Percentiles rank a stretch among this genome's conserved stretches.
phyloP scores from a whole-genome alignment of 2,888 invertebrate species.

The Eilema depressum region DNA sequence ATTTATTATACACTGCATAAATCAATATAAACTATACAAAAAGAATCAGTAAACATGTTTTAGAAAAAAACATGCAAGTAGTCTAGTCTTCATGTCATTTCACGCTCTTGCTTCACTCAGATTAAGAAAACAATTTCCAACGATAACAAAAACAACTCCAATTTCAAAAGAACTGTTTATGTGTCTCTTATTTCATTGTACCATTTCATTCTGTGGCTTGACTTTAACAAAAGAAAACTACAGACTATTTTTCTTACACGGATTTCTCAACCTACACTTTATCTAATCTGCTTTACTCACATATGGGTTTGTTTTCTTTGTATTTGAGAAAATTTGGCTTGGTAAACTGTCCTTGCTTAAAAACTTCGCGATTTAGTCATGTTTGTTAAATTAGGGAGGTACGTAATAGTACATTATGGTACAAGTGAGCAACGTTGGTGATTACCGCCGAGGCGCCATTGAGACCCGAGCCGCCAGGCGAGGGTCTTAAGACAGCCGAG shows the following conservation, averaged over 20 bases:
- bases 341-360: conserved; percentile 11
- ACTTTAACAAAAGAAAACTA: conserved; percentile 17
- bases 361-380: background rate
- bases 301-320: conserved; percentile 18
- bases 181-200: conserved; percentile 1
- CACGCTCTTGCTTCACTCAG: background rate
- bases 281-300: conserved; percentile 33
- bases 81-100: background rate
- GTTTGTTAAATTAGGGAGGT: background rate
- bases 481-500: no score
- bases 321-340: conserved; percentile 21
- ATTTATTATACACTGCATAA: conserved; percentile 4
- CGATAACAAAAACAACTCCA: background rate
- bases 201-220: conserved; percentile 3
- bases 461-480: no score
- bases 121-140: background rate
- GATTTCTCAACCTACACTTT: conserved; percentile 29
- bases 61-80: background rate
- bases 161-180: background rate
- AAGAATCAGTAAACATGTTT: background rate
- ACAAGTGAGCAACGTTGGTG: no score
- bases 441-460: no score
- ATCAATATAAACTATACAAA: background rate
- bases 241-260: conserved; percentile 21
- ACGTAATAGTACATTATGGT: no score